These are phyloP conservation scores for Cydia pomonella DNA, from an alignment of 1,140 invertebrate genomes.

Conservation along the genomic window DNA sequence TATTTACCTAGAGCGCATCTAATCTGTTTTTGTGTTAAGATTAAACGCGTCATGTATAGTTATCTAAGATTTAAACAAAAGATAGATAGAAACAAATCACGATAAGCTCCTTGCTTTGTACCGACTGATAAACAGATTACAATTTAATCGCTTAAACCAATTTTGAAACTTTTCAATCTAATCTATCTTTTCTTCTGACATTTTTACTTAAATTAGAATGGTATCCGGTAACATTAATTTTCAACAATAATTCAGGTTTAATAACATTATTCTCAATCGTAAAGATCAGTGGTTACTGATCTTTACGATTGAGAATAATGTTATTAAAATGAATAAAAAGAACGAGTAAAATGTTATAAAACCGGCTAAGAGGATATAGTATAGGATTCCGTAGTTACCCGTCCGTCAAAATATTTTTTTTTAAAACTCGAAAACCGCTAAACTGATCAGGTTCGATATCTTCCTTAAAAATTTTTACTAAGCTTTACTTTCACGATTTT, in stretches of 20 bases:
- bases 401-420: no score
- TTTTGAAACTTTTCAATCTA: neutral
- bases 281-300: neutral
- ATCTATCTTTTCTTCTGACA: neutral
- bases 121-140: conserved; percentile 19
- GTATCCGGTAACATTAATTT: no score
- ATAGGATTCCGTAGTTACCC: no score
- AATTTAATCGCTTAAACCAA: conserved; percentile 3
- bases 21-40: neutral
- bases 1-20: neutral
- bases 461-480: no score
- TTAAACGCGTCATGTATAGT: neutral
- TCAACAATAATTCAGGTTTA: no score
- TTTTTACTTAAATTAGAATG: neutral
- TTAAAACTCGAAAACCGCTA: no score
- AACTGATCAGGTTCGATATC: no score
- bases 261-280: neutral
- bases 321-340: neutral
- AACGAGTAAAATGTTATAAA: no score
- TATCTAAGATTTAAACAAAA: conserved; percentile 26
- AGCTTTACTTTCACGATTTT: no score
- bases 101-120: conserved; percentile 4
- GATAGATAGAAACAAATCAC: conserved; percentile 6
- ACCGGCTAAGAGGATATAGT: no score
- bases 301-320: neutral